Base-by-base conservation (phyloP, 2,888 invertebrate species). In the Carpatolechia fugitivella region DNA sequence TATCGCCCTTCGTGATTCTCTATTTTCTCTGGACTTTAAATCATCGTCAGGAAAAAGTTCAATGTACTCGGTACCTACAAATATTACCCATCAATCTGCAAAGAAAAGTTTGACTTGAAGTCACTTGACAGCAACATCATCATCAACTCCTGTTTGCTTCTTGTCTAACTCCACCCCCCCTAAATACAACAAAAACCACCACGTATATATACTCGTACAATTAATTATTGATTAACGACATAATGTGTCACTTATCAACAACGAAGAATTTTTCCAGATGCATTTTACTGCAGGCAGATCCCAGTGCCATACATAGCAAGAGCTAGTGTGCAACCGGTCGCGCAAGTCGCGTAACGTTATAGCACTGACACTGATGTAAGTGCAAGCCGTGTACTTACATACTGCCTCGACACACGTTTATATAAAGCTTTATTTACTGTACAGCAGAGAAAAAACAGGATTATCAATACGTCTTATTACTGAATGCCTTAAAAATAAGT, bases 321-420 rank as follows among this genome's bases (percentile, higher is more conserved):
- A 18, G 35, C 14, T 29, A 7, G 29, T 33, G 20, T 24, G 41
- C 74, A 83, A 84, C 83, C 81, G 82, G 81, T 82, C 74, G 72
- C 70, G 67, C 76, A 75, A 74, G 70, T 80, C 79, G 82, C 74
- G 76, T 85, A 52, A 52, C 41, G 41, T 52, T 52, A 52, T 41
- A 41, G 41, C 52, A 41, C 41, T 13, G 16, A 48, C 40, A 41
- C 40, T 86, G 85, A 86, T 85, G 85, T 84, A 86, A 86, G 83
- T n/a, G 29, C 13, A 44, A 11, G 20, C 40, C 4, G 40, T 40
- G 16, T 11, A 10, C 16, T 8, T 29, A 24, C 29, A 29, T 6
- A n/a, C 11, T 7, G 44, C 29, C 24, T 20, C 7, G 29, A 1
- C n/a, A 29, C 6, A n/a, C 4, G 33, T 33, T 33, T 24, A 24